Evolutionary conservation across 2,888 invertebrate species (phyloP).

Genomic region (Carpatolechia fugitivella): DNA sequence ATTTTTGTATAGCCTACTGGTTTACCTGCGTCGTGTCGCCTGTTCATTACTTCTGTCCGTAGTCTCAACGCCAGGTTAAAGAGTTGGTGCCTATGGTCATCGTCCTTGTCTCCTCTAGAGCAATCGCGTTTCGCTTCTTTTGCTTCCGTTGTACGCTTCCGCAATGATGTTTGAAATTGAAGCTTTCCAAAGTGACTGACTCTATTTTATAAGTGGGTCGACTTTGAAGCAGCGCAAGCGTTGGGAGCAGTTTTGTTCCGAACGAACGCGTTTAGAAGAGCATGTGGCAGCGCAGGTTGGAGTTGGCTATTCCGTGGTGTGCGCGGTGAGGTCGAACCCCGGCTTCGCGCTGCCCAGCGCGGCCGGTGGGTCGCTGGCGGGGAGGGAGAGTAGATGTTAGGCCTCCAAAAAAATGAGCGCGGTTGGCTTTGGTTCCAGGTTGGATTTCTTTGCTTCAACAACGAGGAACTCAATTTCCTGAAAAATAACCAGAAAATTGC

Average conservation of each 20-base stretch:
- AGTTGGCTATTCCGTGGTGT: constrained; percentile 79
- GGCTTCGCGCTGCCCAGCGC: constrained; percentile 81
- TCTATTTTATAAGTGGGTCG: background rate
- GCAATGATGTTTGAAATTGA: background rate
- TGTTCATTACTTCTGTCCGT: constrained; percentile 42
- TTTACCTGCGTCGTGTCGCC: constrained; percentile 55
- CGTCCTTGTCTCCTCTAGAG: constrained; percentile 49
- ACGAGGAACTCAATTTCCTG: constrained; percentile 96
- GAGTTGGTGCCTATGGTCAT: constrained; percentile 39
- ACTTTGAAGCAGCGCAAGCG: background rate
- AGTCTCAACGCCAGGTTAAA: constrained; percentile 50
- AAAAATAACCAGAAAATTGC: constrained; percentile 23
- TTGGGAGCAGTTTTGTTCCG: constrained; percentile 3
- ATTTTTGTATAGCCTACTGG: constrained; percentile 60
- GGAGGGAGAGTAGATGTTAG: constrained; percentile 94
- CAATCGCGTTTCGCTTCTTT: constrained; percentile 32
- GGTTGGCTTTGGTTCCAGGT: constrained; percentile 94
- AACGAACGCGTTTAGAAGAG: constrained; percentile 62
- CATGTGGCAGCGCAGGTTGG: constrained; percentile 80
- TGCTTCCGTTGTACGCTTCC: constrained; percentile 1
- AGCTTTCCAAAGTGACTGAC: background rate
- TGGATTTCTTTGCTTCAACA: constrained; percentile 94
- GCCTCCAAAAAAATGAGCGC: constrained; percentile 94
- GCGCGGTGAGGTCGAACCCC: constrained; percentile 82
- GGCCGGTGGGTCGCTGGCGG: constrained; percentile 87